Evolutionary conservation across 2,888 invertebrate species (phyloP).

Genomic region (Melangyna quadrimaculata): DNA sequence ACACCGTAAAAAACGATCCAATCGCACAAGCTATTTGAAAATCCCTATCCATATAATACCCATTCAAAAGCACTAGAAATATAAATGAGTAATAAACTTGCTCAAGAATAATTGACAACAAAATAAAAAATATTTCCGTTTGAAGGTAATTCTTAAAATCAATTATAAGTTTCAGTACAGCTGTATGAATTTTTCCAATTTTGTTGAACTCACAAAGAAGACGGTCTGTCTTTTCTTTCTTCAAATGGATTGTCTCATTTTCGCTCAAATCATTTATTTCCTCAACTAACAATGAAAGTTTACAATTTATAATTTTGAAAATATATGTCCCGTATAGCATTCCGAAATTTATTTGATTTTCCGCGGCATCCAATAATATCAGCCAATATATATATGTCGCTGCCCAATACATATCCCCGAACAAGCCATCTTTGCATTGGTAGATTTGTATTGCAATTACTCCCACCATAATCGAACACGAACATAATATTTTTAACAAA

Average conservation of each 20-base stretch:
- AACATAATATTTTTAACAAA: not conserved
- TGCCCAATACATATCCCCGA: not conserved
- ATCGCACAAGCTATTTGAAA: not conserved
- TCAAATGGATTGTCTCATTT: not conserved
- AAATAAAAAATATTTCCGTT: not conserved
- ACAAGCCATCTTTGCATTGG: not conserved
- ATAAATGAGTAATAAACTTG: not conserved
- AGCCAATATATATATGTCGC: not conserved
- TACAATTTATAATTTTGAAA: not conserved
- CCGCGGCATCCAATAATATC: not conserved
- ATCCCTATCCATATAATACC: not conserved
- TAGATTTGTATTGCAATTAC: not conserved
- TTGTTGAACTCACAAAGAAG: not conserved
- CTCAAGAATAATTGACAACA: not conserved
- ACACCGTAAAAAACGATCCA: not conserved
- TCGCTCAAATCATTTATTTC: not conserved
- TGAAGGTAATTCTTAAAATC: not conserved
- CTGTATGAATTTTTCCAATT: slow-evolving; percentile 23
- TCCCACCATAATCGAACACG: not conserved
- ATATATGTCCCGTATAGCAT: slow-evolving; percentile 19
- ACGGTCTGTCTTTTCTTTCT: not conserved
- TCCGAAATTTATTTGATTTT: slow-evolving; percentile 12
- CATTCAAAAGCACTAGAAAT: not conserved
- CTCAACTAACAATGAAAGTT: not conserved
- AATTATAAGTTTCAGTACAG: not conserved